Conservation (phyloP, 1,140 invertebrate species). For the Plectrocnemia conspersa region DNA sequence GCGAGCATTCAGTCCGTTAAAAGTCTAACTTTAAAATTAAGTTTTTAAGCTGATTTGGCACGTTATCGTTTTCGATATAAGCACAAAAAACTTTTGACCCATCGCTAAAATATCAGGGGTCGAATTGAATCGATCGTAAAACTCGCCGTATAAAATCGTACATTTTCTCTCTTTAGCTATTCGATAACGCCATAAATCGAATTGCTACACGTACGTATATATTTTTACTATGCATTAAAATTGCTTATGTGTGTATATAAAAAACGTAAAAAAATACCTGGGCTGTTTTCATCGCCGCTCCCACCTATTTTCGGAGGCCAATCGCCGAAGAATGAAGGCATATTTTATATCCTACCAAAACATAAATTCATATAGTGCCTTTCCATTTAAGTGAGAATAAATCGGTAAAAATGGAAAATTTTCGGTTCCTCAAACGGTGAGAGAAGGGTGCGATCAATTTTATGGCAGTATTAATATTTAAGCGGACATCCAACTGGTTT, state of each 20-base stretch:
- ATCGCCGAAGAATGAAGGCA: neutral
- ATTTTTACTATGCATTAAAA: too few species aligned
- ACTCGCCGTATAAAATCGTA: neutral
- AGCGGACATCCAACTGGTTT: neutral
- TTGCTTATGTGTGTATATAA: too few species aligned
- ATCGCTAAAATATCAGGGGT: too few species aligned
- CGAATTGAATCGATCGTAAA: neutral
- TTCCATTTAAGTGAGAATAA: conserved; percentile 11
- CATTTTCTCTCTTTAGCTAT: neutral
- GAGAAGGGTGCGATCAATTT: neutral
- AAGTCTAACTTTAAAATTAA: too few species aligned
- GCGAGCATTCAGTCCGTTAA: too few species aligned
- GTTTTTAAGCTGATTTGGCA: too few species aligned
- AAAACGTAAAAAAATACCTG: too few species aligned
- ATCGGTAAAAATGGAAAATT: neutral
- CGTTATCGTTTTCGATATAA: too few species aligned
- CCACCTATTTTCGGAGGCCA: neutral
- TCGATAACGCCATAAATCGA: neutral
- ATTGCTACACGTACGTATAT: too few species aligned
- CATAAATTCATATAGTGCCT: conserved; percentile 22
- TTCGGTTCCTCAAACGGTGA: neutral
- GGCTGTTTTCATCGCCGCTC: neutral
- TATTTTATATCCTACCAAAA: conserved; percentile 14
- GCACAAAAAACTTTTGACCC: too few species aligned
- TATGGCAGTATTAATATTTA: conserved; percentile 21